phyloP scores from a whole-genome alignment of 92 coral and sea anemone species.

The Heliopora coerulea region DNA sequence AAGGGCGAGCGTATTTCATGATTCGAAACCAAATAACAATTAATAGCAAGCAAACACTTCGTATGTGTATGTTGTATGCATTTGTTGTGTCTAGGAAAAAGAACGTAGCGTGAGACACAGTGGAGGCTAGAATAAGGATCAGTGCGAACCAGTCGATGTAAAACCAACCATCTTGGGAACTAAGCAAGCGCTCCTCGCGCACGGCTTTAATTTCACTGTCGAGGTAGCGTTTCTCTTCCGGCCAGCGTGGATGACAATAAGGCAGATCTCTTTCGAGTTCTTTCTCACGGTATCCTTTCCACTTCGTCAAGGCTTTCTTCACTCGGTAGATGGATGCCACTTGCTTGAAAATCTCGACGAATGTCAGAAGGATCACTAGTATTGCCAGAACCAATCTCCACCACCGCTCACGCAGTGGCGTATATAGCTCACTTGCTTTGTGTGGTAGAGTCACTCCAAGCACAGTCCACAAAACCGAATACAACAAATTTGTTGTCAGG shows the following conservation, averaged over 20 bases:
- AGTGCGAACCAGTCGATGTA: slow-evolving; percentile 89
- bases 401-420: slow-evolving; percentile 51
- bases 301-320: slow-evolving; percentile 85
- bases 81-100: slow-evolving; percentile 46
- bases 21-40: slow-evolving; percentile 67
- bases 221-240: slow-evolving; percentile 89
- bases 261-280: slow-evolving; percentile 80
- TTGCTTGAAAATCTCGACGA: slow-evolving; percentile 75
- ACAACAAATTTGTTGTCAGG: slow-evolving; percentile 53
- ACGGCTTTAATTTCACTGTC: slow-evolving; percentile 86
- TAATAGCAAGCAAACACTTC: slow-evolving; percentile 46
- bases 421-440: slow-evolving; percentile 44
- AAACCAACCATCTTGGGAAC: slow-evolving; percentile 89
- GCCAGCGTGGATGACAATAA: slow-evolving; percentile 98
- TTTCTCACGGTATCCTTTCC: slow-evolving; percentile 73
- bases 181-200: slow-evolving; percentile 68
- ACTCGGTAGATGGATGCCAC: slow-evolving; percentile 73
- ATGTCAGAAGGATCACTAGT: slow-evolving; percentile 65
- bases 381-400: slow-evolving; percentile 68
- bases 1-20: slow-evolving; percentile 69
- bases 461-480: slow-evolving; percentile 57
- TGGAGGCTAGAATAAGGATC: slow-evolving; percentile 63
- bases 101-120: slow-evolving; percentile 67
- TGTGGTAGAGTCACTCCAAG: slow-evolving; percentile 57
- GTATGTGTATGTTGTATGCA: slow-evolving; percentile 34